A percentile compares a stretch with the other conserved stretches of the same genome.
Evolutionary conservation across 2,113 vertebrate genomes (phyloP).

Genomic region (Leptobrachium leishanense): DNA sequence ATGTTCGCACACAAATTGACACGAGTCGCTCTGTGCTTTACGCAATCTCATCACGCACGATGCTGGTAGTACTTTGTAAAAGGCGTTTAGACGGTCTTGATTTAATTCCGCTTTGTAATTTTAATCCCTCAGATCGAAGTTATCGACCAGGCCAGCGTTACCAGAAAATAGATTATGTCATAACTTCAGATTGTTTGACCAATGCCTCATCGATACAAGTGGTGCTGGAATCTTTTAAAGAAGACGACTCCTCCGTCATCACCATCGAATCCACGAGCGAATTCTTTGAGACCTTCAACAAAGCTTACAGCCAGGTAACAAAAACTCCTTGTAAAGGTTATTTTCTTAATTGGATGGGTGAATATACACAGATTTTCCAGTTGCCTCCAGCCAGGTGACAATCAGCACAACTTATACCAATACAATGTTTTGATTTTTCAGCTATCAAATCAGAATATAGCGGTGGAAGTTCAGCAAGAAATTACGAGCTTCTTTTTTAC

Average conservation of each 20-base stretch:
- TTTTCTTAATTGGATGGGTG: background rate
- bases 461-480: constrained; percentile 22
- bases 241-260: background rate
- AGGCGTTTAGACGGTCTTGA: too few species aligned
- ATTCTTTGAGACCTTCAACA: constrained; percentile 48
- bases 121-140: background rate
- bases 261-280: background rate
- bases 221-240: constrained; percentile 38
- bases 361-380: too few species aligned
- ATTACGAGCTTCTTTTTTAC: constrained; percentile 37
- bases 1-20: too few species aligned
- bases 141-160: background rate
- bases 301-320: constrained; percentile 43
- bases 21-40: too few species aligned
- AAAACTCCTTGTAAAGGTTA: background rate
- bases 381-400: background rate
- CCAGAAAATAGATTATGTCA: constrained; percentile 45
- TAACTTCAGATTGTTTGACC: constrained; percentile 26
- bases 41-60: too few species aligned
- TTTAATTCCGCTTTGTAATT: background rate
- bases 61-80: too few species aligned
- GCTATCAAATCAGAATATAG: background rate
- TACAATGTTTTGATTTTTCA: background rate
- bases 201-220: constrained; percentile 18
- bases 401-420: too few species aligned